These are phyloP conservation scores for Aphaenogaster ashmeadi DNA, from an alignment of 1,140 invertebrate species.

Conservation along the genomic window DNA sequence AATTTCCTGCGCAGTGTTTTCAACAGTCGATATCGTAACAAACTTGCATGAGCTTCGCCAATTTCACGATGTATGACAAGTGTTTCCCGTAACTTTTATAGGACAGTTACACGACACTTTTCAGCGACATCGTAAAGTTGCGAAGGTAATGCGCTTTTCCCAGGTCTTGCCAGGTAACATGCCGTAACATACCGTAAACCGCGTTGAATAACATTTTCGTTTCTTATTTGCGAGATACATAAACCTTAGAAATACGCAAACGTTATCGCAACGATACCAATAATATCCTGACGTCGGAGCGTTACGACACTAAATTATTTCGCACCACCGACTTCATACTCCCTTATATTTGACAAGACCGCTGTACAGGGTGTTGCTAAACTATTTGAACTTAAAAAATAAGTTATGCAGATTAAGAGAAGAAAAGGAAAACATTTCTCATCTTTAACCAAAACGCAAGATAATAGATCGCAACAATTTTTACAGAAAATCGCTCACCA, in stretches of 20 bases:
- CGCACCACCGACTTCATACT: conserved; percentile 53
- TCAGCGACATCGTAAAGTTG: conserved; percentile 72
- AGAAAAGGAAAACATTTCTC: background rate
- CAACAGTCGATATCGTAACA: conserved; percentile 55
- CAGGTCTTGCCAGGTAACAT: conserved; percentile 35
- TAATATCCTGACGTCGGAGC: conserved; percentile 58
- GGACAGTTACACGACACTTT: conserved; percentile 72
- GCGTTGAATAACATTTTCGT: conserved; percentile 68
- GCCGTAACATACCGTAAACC: conserved; percentile 38
- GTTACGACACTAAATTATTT: conserved; percentile 69
- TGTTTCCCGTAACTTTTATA: conserved; percentile 74
- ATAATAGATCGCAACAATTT: background rate
- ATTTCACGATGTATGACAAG: conserved; percentile 75
- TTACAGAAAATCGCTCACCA: background rate
- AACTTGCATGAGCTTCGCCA: conserved; percentile 65
- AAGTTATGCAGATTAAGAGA: background rate
- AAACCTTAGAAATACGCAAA: conserved; percentile 60
- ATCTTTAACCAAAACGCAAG: background rate
- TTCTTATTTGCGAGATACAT: conserved; percentile 70
- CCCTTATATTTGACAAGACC: background rate
- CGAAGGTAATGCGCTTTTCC: conserved; percentile 66
- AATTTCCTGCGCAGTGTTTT: conserved; percentile 20
- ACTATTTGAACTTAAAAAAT: background rate
- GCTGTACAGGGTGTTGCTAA: background rate
- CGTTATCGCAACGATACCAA: conserved; percentile 49